Percentiles rank a stretch among this genome's conserved stretches.
Conservation (phyloP, 2,797 vertebrate species). For the Phoebastria nigripes region DNA sequence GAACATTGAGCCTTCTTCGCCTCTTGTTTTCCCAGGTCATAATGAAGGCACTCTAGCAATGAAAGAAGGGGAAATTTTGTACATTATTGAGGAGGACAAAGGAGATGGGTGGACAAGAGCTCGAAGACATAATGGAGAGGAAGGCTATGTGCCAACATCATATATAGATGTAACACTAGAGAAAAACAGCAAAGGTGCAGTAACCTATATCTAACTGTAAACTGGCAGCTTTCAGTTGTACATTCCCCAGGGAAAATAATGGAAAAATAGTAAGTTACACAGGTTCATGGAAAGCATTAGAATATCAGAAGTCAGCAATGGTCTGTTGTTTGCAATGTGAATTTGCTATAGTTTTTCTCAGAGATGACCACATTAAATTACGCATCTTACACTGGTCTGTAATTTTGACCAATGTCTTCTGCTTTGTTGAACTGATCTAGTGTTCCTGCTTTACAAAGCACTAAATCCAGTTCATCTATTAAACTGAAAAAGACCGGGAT, state of each 20-base stretch:
- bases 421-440: slow-evolving; percentile 54
- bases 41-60: slow-evolving; percentile 97
- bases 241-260: slow-evolving; percentile 22
- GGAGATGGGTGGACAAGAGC: slow-evolving; percentile 98
- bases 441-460: slow-evolving; percentile 50
- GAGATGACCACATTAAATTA: slow-evolving; percentile 23
- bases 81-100: slow-evolving; percentile 98
- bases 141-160: slow-evolving; percentile 97
- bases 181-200: slow-evolving; percentile 99
- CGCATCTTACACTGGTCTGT: slow-evolving; percentile 45
- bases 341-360: slow-evolving; percentile 33
- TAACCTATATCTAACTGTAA: slow-evolving; percentile 95
- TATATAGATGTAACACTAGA: slow-evolving; percentile 98
- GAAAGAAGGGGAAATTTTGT: slow-evolving; percentile 93
- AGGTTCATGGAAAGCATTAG: slow-evolving; percentile 36
- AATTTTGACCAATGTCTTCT: slow-evolving; percentile 48
- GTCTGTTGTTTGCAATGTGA: slow-evolving; percentile 74
- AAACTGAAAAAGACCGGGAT: background rate
- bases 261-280: slow-evolving; percentile 19
- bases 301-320: slow-evolving; percentile 11
- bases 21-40: slow-evolving; percentile 79
- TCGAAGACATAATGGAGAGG: slow-evolving; percentile 92
- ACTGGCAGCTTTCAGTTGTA: slow-evolving; percentile 45
- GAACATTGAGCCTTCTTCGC: slow-evolving; percentile 1
- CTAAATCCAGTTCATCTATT: background rate